Evolutionary conservation across 2,888 invertebrate genomes (phyloP), one percentile per base, ranked within the genome.

Genomic region (Auanema sp.): DNA sequence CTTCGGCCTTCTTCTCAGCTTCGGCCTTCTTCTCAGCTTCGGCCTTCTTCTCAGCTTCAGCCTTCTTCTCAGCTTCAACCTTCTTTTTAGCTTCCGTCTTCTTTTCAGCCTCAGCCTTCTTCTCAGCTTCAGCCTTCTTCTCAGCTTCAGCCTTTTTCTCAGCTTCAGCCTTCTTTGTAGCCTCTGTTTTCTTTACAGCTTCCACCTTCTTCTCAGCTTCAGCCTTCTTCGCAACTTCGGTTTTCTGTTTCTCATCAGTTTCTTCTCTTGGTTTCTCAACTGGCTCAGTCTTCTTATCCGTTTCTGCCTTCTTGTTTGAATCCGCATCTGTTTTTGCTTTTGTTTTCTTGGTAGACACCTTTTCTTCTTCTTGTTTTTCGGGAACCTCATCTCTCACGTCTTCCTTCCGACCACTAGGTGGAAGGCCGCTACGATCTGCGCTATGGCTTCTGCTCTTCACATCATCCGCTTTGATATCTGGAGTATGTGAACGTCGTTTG

Each of bases 401-500:
- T 10, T 56, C 56, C 6, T 65, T 56, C 10, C 42, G 23, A 12
- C 56, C 56, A 50, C 56, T 58, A 14, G 71, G 49, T 43, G 68
- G 55, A n/a, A 52, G 16, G 23, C 51, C 57, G 10, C 8, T 25
- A 62, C 43, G 21, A 40, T 63, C 57, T 5, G n/a, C 12, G n/a
- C 33, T 21, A 50, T 23, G 23, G 5, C 25, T 25, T 40, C 59
- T 10, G 41, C 58, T 3, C 40, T 58, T 21, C 56, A 24, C 42
- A 41, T 33, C 21, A 8, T 60, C 56, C 21, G 25, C 41, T 18
- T 25, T 49, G 47, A 56, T 52, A 16, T 64, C 67, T 16, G 54
- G 73, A 16, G 73, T 73, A 43, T 70, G 67, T 12, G 71, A 69
- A 6, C 71, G 61, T 21, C 64, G 61, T 51, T 72, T 69, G 65